Base-by-base conservation (phyloP, 2,888 invertebrate genomes). In the Polyploca ridens region DNA sequence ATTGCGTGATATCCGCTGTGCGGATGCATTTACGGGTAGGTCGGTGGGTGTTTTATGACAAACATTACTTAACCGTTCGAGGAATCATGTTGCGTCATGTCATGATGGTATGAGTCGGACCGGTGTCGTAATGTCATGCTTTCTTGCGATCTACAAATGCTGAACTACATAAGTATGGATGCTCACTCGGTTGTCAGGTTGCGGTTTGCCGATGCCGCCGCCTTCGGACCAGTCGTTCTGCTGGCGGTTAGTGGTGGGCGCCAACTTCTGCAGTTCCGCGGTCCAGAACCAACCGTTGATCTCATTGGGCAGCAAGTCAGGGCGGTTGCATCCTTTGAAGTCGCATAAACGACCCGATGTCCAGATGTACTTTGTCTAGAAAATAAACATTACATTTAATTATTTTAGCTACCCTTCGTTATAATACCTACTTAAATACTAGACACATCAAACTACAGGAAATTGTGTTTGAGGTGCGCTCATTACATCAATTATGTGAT, bases 231-330 rank as follows among this genome's bases (percentile, higher is more conserved):
- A 98, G 90, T 98, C 98, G 88, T 97, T 98, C 85, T 98, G 97
- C 64, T 95, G 95, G 63, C 98, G 95, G 91, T 97, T 96, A 65
- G 95, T 97, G 64, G 97, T 96, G 62, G 98, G 97, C 1, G 98
- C 97, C 78, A 98, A 90, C 88, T 98, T 98, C 90, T 97, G 97
- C 64, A 97, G 95, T 78, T 96, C 97, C 49, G 97, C 97, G 33
- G 98, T 98, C 98, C 98, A 98, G 95, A 98, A 98, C 98, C 98
- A 98, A 54, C 98, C 98, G 84, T 98, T 97, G 71, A 98, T 89
- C 64, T 95, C 95, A 70, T 96, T 95, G 46, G 98, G 98, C 76
- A 97, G 96, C 75, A 98, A 94, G 86, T 98, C 98, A 41, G 97
- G 95, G 65, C 98, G 96, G 82, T 97, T 97, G 85, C 98, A 98